A percentile compares a stretch with the other conserved stretches of the same genome.
phyloP scores from a whole-genome alignment of 2,888 invertebrate species.

The Galerucella nymphaeae region DNA sequence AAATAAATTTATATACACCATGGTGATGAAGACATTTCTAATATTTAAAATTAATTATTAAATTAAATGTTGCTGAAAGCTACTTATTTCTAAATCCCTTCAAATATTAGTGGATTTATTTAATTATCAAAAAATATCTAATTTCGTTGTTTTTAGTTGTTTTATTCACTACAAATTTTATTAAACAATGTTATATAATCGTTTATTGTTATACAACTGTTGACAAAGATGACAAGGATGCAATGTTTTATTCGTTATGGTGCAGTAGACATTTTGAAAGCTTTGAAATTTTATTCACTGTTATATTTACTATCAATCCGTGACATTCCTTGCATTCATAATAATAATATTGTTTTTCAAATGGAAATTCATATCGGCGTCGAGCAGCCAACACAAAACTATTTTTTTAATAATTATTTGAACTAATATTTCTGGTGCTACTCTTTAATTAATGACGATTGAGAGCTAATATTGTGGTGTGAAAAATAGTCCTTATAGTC shows the following conservation, averaged over 20 bases:
- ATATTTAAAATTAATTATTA: no score
- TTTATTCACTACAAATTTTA: neutral
- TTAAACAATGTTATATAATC: neutral
- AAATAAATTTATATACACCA: no score
- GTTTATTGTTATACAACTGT: conserved; percentile 12
- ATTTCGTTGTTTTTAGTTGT: neutral
- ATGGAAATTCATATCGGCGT: neutral
- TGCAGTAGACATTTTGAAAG: conserved; percentile 18
- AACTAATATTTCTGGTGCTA: no score
- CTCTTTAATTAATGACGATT: no score
- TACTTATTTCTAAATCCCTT: neutral
- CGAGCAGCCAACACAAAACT: no score
- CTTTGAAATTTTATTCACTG: conserved; percentile 14
- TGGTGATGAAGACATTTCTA: no score
- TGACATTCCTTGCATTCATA: conserved; percentile 12
- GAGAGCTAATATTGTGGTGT: no score
- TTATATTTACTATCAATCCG: conserved; percentile 10
- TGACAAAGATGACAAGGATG: conserved; percentile 5
- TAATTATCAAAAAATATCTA: neutral
- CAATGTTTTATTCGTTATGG: conserved; percentile 14
- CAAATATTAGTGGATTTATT: neutral
- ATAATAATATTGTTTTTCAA: conserved; percentile 17
- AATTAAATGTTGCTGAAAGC: no score
- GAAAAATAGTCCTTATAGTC: no score
- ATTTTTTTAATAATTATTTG: no score